These are phyloP conservation scores for Chironomus riparius DNA, from an alignment of 2,888 invertebrate genomes.

Conservation along the genomic window DNA sequence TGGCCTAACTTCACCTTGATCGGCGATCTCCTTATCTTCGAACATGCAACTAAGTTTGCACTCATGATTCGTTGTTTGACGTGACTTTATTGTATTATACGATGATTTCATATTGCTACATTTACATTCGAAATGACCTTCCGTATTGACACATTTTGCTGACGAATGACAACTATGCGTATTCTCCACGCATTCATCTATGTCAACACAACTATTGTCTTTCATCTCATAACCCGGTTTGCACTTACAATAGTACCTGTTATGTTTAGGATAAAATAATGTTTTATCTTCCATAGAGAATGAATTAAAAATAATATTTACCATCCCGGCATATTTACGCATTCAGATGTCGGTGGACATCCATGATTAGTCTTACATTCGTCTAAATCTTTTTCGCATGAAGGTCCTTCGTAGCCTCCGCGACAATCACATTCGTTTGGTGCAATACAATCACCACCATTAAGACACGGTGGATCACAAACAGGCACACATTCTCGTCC, in stretches of 20 bases:
- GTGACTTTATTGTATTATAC: constrained; percentile 6
- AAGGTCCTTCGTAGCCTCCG: constrained; percentile 68
- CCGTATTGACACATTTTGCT: constrained; percentile 68
- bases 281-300: too few relatives aligned
- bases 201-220: constrained; percentile 50
- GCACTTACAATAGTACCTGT: constrained; percentile 72
- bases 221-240: constrained; percentile 63
- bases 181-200: constrained; percentile 71
- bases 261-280: neutral
- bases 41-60: constrained; percentile 56
- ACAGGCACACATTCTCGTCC: constrained; percentile 70
- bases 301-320: neutral
- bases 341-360: constrained; percentile 66
- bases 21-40: constrained; percentile 53
- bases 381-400: constrained; percentile 79
- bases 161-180: constrained; percentile 70
- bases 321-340: constrained; percentile 84
- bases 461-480: constrained; percentile 70
- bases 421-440: constrained; percentile 73
- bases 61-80: neutral
- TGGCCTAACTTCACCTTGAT: constrained; percentile 48
- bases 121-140: constrained; percentile 69
- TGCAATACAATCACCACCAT: constrained; percentile 70
- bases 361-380: constrained; percentile 66
- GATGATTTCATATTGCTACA: constrained; percentile 42